Conservation (phyloP, 2,888 invertebrate genomes). For the Apamea sordens region DNA sequence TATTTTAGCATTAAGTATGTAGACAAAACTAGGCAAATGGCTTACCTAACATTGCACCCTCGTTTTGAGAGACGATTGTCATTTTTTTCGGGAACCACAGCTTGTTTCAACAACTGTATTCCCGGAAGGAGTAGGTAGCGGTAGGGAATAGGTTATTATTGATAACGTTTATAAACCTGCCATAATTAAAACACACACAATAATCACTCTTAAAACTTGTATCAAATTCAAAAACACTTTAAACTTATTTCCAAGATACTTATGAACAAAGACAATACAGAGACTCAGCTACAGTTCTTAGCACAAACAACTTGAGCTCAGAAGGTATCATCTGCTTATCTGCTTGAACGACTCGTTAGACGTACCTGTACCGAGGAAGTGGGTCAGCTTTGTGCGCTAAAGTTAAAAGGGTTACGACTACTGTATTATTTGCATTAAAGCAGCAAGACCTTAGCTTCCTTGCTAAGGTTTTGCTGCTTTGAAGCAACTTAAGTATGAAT, state of each 20-base stretch:
- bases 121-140: neutral
- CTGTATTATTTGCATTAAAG: slow-evolving; percentile 34
- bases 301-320: slow-evolving; percentile 41
- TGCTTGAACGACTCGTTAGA: slow-evolving; percentile 52
- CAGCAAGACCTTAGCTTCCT: too few relatives aligned
- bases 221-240: neutral
- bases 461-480: neutral
- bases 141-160: neutral
- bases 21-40: neutral
- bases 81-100: neutral
- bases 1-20: neutral
- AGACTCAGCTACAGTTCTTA: slow-evolving; percentile 40
- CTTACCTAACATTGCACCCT: neutral
- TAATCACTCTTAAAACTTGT: neutral
- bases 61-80: too few relatives aligned
- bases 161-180: too few relatives aligned
- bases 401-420: slow-evolving; percentile 58
- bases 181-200: too few relatives aligned
- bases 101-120: neutral
- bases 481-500: neutral
- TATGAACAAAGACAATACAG: slow-evolving; percentile 34
- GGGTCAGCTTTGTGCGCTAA: slow-evolving; percentile 59
- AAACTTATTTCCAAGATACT: slow-evolving; percentile 23
- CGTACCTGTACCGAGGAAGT: slow-evolving; percentile 54
- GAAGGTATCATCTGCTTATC: slow-evolving; percentile 57